Percentiles rank a stretch among this genome's conserved stretches.
Conservation (phyloP, 2,888 invertebrate genomes). For the Sepiola atlantica region DNA sequence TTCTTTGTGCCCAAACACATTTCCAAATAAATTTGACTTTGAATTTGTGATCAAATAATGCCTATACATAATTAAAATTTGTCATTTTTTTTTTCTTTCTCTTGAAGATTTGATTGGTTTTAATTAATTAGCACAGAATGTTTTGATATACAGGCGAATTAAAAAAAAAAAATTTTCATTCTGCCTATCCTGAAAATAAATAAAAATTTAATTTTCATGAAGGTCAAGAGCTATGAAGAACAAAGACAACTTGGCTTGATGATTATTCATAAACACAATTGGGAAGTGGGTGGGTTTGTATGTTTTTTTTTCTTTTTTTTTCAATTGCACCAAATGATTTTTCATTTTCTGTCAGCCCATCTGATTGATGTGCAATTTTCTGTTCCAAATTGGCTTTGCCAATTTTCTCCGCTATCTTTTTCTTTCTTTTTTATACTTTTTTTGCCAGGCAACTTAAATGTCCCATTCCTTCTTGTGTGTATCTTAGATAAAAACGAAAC, state of each 20-base stretch:
- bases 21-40: not conserved
- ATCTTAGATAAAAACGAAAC: not conserved
- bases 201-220: not conserved
- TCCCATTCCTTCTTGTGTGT: conserved; percentile 23
- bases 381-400: conserved; percentile 18
- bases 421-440: not conserved
- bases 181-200: not conserved
- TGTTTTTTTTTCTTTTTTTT: not conserved
- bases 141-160: not conserved
- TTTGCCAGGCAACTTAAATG: not conserved
- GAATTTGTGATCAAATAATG: not conserved
- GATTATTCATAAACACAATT: not conserved
- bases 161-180: not conserved
- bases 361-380: not conserved
- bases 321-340: not conserved
- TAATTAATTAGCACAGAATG: not conserved
- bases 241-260: not conserved
- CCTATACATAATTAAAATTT: not conserved
- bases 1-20: not conserved
- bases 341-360: not conserved
- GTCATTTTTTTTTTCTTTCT: not conserved
- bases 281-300: conserved; percentile 33
- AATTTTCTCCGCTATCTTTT: not conserved
- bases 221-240: not conserved
- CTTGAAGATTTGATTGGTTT: conserved; percentile 32